Percentiles rank a stretch among this genome's conserved stretches.
Evolutionary conservation across 2,113 vertebrate species (phyloP).

Genomic region (Passer montanus): DNA sequence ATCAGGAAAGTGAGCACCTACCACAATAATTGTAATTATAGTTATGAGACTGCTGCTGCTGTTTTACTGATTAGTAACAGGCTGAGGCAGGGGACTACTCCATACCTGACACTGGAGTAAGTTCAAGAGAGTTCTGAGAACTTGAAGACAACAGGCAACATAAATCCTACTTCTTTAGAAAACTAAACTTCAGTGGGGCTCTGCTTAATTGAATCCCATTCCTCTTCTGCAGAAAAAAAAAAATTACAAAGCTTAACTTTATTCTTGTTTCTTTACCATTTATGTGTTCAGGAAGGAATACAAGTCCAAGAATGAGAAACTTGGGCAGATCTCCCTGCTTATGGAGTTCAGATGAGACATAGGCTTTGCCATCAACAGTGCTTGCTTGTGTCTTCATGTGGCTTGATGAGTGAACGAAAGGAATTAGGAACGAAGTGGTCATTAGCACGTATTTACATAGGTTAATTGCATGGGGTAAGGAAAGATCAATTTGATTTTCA

Average conservation of each 20-base stretch:
- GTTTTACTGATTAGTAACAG: neutral
- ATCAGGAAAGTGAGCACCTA: neutral
- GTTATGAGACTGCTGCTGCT: neutral
- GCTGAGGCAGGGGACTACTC: neutral
- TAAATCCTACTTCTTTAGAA: neutral
- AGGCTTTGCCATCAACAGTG: neutral
- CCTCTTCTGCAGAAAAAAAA: neutral
- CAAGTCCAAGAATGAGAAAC: neutral
- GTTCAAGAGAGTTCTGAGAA: neutral
- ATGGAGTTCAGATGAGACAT: neutral
- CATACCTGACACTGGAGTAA: neutral
- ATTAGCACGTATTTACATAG: slow-evolving; percentile 46
- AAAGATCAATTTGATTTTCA: slow-evolving; percentile 41
- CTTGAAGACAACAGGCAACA: neutral
- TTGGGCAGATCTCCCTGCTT: neutral
- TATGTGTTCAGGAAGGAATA: neutral
- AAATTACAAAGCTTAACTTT: neutral
- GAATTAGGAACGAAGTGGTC: neutral
- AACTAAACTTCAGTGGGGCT: neutral
- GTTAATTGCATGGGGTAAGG: slow-evolving; percentile 41
- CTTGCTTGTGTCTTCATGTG: neutral
- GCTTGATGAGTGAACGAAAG: neutral
- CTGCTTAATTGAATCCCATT: neutral
- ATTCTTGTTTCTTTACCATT: neutral
- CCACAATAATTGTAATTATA: neutral